Percentiles rank a stretch among this genome's conserved stretches.
Evolutionary conservation across 2,888 invertebrate species (phyloP).

Genomic region (Omphaloscelis lunosa): DNA sequence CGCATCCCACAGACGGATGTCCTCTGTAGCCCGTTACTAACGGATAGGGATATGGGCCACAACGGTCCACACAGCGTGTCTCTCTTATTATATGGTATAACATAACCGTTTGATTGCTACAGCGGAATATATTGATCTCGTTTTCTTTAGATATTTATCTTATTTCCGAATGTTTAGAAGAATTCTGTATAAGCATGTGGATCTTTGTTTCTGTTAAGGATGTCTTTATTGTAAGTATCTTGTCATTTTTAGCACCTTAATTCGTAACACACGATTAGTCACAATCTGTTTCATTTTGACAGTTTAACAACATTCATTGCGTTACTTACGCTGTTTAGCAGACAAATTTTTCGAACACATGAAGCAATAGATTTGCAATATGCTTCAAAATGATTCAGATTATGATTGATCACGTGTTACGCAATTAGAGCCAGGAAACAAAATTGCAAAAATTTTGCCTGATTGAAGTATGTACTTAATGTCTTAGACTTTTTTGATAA

Average conservation of each 20-base stretch:
- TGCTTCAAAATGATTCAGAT: neutral
- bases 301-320: too few species aligned
- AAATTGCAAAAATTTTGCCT: neutral
- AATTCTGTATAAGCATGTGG: neutral
- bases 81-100: slow-evolving; percentile 62
- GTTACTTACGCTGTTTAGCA: too few species aligned
- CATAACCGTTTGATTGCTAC: slow-evolving; percentile 54
- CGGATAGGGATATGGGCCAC: slow-evolving; percentile 79
- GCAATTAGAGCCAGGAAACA: neutral
- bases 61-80: slow-evolving; percentile 68
- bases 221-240: neutral
- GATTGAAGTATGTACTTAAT: too few species aligned
- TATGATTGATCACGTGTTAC: neutral
- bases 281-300: too few species aligned
- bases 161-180: neutral
- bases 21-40: slow-evolving; percentile 77
- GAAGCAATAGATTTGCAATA: too few species aligned
- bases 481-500: neutral
- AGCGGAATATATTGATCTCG: slow-evolving; percentile 25
- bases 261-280: too few species aligned
- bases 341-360: too few species aligned
- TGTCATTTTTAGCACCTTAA: neutral
- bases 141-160: neutral
- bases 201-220: neutral
- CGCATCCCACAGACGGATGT: slow-evolving; percentile 74